A percentile compares a stretch with the other conserved stretches of the same genome.
Evolutionary conservation across 1,140 invertebrate genomes (phyloP).

Genomic region (Zaprionus africanus): DNA sequence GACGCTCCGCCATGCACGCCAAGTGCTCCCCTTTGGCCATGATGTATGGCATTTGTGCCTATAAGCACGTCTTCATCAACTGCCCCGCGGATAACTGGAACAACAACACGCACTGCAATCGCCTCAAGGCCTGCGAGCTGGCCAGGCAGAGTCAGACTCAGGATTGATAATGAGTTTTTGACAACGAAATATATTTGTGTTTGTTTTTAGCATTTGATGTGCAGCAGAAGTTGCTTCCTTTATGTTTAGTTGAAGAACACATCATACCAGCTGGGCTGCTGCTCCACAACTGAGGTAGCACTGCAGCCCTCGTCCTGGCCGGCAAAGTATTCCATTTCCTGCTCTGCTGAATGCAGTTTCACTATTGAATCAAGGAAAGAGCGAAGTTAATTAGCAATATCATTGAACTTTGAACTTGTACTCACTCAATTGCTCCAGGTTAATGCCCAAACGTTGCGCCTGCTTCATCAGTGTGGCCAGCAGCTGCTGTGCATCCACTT

Average conservation of each 20-base stretch:
- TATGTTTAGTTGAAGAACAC: slow-evolving; percentile 50
- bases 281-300: neutral
- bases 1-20: slow-evolving; percentile 45
- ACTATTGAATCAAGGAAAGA: no score
- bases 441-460: slow-evolving; percentile 55
- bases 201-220: neutral
- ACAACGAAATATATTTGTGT: neutral
- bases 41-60: slow-evolving; percentile 57
- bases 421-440: slow-evolving; percentile 55
- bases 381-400: neutral
- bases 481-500: slow-evolving; percentile 45
- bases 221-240: neutral
- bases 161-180: neutral
- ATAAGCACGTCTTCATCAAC: slow-evolving; percentile 48
- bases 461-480: slow-evolving; percentile 55
- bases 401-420: neutral
- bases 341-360: slow-evolving; percentile 5
- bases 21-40: slow-evolving; percentile 50
- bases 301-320: slow-evolving; percentile 10
- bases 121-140: slow-evolving; percentile 26
- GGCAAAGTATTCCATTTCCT: neutral
- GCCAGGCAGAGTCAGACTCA: neutral
- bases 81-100: slow-evolving; percentile 53
- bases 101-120: slow-evolving; percentile 49
- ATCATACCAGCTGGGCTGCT: slow-evolving; percentile 58